These are phyloP conservation scores for Drosophila flavopinicola DNA, from an alignment of 2,888 invertebrate species.

Conservation along the genomic window DNA sequence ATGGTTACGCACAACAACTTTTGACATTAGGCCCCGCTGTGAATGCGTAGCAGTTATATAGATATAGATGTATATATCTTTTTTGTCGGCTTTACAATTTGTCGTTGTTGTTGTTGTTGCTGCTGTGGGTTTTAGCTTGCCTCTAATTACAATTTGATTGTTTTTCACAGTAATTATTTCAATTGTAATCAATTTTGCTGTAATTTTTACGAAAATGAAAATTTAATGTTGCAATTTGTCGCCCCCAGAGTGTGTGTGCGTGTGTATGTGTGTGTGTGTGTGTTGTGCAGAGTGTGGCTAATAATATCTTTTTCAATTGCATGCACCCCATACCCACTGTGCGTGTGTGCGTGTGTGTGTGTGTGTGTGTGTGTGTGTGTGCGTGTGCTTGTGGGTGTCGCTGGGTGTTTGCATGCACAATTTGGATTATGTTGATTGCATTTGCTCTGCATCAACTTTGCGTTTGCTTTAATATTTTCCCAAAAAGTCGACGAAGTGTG, in stretches of 20 bases:
- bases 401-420: constrained; percentile 5
- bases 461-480: constrained; percentile 8
- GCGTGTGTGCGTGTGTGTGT: constrained; percentile 1
- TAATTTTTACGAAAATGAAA: constrained; percentile 63
- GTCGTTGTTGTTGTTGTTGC: constrained; percentile 45
- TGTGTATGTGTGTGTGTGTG: constrained; percentile 18
- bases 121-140: constrained; percentile 29
- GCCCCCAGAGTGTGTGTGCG: constrained; percentile 6
- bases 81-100: constrained; percentile 56
- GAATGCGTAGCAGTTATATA: constrained; percentile 41
- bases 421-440: constrained; percentile 18
- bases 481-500: not conserved
- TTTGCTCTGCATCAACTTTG: constrained; percentile 8
- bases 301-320: constrained; percentile 34
- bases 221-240: constrained; percentile 68
- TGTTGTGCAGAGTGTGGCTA: constrained; percentile 15
- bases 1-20: constrained; percentile 54
- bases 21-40: constrained; percentile 27
- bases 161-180: constrained; percentile 74
- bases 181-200: constrained; percentile 72
- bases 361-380: constrained; percentile 9
- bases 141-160: constrained; percentile 77
- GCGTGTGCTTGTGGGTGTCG: not conserved
- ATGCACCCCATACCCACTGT: constrained; percentile 1
- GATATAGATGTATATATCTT: constrained; percentile 33